Conservation (phyloP, 2,797 vertebrate species). For the Coendou prehensilis region DNA sequence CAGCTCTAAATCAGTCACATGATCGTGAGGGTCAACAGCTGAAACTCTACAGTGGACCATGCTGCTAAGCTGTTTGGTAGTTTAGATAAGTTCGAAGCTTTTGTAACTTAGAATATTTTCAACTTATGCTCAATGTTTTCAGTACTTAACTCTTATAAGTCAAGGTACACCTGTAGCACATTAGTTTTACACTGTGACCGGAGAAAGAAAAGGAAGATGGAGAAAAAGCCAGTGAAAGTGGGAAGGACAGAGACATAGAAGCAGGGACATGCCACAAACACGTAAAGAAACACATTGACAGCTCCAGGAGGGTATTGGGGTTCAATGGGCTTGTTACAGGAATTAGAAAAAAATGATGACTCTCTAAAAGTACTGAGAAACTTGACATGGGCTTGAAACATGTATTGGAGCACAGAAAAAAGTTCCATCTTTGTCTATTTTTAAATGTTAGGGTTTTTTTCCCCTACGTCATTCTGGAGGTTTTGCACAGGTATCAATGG, state of each 20-base stretch:
- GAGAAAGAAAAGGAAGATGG: conserved; percentile 51
- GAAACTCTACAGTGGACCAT: background rate
- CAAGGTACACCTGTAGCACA: background rate
- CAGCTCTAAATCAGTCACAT: background rate
- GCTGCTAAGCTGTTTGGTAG: background rate
- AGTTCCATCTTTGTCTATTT: background rate
- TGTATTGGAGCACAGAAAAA: conserved; percentile 2
- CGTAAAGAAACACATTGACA: background rate
- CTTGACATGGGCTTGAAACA: conserved; percentile 9
- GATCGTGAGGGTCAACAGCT: background rate
- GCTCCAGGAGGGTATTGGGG: background rate
- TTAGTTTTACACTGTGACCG: conserved; percentile 37
- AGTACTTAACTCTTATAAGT: background rate
- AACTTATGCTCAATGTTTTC: background rate
- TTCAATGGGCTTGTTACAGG: background rate
- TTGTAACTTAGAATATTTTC: background rate
- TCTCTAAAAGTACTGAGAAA: conserved; percentile 44
- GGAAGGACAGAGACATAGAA: conserved; percentile 3
- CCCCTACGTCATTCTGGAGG: conserved; percentile 10
- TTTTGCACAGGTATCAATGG: conserved; percentile 17
- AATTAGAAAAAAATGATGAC: background rate
- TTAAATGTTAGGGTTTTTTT: background rate
- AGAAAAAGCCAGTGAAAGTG: conserved; percentile 25
- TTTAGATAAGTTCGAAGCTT: background rate
- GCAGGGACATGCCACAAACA: background rate